Evolutionary conservation across 2,797 vertebrate genomes (phyloP).

Genomic region (Argentina silus): DNA sequence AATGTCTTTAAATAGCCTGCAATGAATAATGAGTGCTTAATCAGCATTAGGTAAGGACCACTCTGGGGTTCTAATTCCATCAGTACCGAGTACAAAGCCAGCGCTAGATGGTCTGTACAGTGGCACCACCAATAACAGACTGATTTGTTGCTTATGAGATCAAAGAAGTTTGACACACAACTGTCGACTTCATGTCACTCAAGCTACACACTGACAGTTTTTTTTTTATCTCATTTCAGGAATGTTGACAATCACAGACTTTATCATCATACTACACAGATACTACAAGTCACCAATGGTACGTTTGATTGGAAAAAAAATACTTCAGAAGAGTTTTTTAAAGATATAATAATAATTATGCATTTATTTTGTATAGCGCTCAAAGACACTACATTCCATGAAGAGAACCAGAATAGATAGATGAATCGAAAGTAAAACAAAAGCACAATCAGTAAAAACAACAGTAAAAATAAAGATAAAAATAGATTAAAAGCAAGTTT

Average conservation of each 20-base stretch:
- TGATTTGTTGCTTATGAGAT: not conserved
- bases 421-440: no score
- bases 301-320: constrained; percentile 53
- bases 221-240: constrained; percentile 75
- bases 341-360: not conserved
- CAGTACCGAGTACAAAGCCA: no score
- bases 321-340: not conserved
- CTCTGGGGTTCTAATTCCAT: not conserved
- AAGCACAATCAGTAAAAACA: no score
- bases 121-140: not conserved
- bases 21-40: constrained; percentile 66
- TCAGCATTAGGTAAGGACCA: constrained; percentile 41
- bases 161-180: not conserved
- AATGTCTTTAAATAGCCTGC: constrained; percentile 47
- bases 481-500: no score
- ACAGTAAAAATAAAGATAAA: no score
- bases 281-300: constrained; percentile 99
- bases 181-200: not conserved
- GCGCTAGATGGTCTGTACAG: no score
- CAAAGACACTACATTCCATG: no score
- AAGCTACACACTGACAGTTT: not conserved
- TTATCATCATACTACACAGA: constrained; percentile 99
- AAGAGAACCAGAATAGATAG: no score
- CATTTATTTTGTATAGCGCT: not conserved
- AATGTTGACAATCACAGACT: constrained; percentile 99